These are phyloP conservation scores for Heliconius charithonia DNA, from an alignment of 2,888 invertebrate species.

Conservation along the genomic window DNA sequence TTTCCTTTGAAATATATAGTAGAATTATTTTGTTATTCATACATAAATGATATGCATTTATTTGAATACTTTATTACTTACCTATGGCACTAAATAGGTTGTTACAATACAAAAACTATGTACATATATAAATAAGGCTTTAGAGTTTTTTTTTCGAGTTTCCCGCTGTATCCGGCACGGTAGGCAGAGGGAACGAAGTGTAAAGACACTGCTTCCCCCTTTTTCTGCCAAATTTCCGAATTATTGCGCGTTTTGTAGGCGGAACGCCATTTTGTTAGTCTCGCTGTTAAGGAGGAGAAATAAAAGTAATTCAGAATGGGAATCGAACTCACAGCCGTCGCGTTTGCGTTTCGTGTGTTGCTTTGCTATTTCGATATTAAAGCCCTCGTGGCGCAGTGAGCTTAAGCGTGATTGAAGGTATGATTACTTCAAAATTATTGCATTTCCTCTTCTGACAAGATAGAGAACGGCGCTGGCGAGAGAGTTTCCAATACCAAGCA, in stretches of 20 bases:
- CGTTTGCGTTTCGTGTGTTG: background rate
- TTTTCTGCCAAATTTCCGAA: background rate
- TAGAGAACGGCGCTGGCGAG: too few relatives aligned
- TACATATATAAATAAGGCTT: background rate
- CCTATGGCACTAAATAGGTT: background rate
- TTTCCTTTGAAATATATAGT: background rate
- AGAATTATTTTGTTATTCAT: constrained; percentile 3
- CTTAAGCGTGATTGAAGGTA: too few relatives aligned
- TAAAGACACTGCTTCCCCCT: background rate
- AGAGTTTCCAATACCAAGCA: too few relatives aligned
- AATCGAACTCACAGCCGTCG: background rate
- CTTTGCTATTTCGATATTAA: background rate
- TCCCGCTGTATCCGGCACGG: too few relatives aligned
- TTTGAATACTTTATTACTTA: background rate
- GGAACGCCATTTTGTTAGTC: background rate
- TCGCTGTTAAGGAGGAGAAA: background rate
- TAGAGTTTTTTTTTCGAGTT: too few relatives aligned
- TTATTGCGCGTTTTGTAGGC: background rate
- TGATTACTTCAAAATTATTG: too few relatives aligned
- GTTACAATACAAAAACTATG: too few relatives aligned
- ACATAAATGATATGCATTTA: background rate
- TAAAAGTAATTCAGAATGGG: background rate
- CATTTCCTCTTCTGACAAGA: too few relatives aligned
- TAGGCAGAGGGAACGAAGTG: background rate
- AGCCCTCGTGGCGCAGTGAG: too few relatives aligned